A percentile compares a stretch with the other conserved stretches of the same genome.
Conservation (phyloP, 2,888 invertebrate species). For the Cephus rjabovi region DNA sequence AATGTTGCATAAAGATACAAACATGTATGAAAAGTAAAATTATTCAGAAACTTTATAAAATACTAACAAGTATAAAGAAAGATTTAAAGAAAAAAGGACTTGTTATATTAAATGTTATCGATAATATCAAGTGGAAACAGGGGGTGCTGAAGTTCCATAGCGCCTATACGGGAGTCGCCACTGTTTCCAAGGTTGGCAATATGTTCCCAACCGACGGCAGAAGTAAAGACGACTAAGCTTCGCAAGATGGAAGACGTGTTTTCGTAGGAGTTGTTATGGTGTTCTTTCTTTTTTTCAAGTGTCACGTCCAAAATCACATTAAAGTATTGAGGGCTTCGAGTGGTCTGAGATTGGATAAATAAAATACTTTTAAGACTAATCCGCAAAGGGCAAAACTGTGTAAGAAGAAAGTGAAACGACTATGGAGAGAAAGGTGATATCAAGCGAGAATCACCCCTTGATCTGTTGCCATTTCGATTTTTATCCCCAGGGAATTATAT, state of each 20-base stretch:
- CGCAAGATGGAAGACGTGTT: background rate
- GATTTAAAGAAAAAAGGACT: too few relatives aligned
- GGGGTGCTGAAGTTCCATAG: too few relatives aligned
- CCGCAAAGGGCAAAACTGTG: background rate
- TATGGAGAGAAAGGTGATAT: background rate
- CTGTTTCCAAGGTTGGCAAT: background rate
- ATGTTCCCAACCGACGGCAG: background rate
- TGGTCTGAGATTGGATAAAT: background rate
- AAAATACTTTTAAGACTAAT: background rate
- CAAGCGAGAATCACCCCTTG: background rate
- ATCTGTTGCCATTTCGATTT: background rate
- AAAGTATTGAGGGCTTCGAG: background rate
- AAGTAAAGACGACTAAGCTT: background rate
- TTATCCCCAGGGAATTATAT: background rate
- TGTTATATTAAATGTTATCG: too few relatives aligned
- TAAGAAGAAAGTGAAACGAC: background rate
- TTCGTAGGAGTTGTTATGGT: background rate
- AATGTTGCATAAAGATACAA: too few relatives aligned
- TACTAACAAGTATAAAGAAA: too few relatives aligned
- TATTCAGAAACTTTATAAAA: too few relatives aligned
- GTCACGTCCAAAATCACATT: background rate
- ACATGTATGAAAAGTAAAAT: too few relatives aligned
- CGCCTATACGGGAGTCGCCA: too few relatives aligned
- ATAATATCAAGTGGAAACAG: too few relatives aligned
- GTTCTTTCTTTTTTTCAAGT: background rate